phyloP scores from a whole-genome alignment of 2,113 vertebrate species.

The Eublepharis macularius region DNA sequence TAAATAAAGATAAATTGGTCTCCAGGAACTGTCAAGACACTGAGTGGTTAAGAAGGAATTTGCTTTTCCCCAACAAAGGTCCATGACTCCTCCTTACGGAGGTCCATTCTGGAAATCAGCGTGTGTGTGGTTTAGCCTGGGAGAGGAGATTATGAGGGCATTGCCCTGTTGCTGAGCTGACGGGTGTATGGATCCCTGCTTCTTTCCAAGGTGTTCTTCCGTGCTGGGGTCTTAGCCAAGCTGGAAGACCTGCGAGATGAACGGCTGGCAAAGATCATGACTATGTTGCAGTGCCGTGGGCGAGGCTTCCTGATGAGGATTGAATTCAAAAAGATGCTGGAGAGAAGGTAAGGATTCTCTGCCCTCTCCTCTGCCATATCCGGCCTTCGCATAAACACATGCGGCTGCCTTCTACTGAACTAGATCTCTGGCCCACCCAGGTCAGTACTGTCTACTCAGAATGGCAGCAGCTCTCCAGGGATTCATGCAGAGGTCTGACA shows the following conservation, averaged over 20 bases:
- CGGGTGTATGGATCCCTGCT: not conserved
- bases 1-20: too few species aligned
- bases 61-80: not conserved
- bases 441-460: too few species aligned
- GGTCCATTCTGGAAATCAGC: not conserved
- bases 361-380: not conserved
- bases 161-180: not conserved
- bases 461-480: too few species aligned
- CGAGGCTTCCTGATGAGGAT: constrained; percentile 74
- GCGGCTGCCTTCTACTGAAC: too few species aligned
- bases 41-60: not conserved
- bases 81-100: not conserved
- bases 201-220: constrained; percentile 71
- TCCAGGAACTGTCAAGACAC: too few species aligned
- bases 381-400: not conserved
- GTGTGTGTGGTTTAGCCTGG: too few species aligned
- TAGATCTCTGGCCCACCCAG: too few species aligned
- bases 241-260: constrained; percentile 75
- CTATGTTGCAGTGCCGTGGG: constrained; percentile 61
- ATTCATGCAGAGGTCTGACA: too few species aligned
- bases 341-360: constrained; percentile 58
- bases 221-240: constrained; percentile 68
- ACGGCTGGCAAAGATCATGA: constrained; percentile 72
- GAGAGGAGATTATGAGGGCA: not conserved
- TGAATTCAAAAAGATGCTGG: constrained; percentile 70